phyloP scores from a whole-genome alignment of 2,888 invertebrate species.

The Neocrepidodera transversa region DNA sequence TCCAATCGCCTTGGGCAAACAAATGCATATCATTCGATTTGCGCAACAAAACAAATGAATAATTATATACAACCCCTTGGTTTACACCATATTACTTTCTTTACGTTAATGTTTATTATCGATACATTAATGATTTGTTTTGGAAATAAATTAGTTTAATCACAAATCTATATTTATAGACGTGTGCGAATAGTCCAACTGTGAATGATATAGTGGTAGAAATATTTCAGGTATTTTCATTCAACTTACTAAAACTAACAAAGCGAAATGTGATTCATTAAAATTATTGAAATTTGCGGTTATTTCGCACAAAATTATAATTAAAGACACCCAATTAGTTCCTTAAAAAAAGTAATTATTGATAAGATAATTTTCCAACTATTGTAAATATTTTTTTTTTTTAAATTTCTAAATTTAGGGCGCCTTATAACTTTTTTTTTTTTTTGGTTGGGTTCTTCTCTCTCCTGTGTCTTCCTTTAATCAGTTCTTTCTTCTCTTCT shows the following conservation, averaged over 20 bases:
- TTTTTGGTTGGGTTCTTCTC: no score
- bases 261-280: not conserved
- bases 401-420: no score
- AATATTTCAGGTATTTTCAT: not conserved
- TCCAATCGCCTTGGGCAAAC: constrained; percentile 12
- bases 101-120: no score
- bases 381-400: no score
- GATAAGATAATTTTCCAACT: no score
- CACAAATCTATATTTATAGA: not conserved
- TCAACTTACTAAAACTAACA: not conserved
- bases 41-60: constrained; percentile 24
- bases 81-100: no score
- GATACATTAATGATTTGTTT: not conserved
- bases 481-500: no score
- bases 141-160: not conserved
- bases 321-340: no score
- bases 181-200: not conserved
- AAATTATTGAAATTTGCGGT: not conserved
- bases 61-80: constrained; percentile 11
- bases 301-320: no score
- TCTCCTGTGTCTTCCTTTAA: no score
- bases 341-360: no score
- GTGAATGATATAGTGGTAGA: not conserved
- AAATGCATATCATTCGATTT: constrained; percentile 18
- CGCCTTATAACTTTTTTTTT: no score